Base-by-base conservation (phyloP, 2,888 invertebrate genomes). In the Clitarchus hookeri region DNA sequence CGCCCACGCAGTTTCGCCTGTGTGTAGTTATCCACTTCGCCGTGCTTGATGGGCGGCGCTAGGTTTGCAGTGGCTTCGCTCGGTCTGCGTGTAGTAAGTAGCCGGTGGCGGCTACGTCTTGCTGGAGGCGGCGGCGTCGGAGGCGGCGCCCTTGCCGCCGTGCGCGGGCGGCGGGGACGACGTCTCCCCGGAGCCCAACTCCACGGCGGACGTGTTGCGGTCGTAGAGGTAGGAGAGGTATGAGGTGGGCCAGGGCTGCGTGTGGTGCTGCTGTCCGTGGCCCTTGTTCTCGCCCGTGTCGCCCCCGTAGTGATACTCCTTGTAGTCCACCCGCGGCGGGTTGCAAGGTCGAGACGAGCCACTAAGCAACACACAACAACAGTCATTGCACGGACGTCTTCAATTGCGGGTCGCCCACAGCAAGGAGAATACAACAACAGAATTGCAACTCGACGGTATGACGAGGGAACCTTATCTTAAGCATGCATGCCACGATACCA, bases 141-240 rank as follows among this genome's bases (percentile, higher is more conserved):
- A 23, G 8, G 65, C 8, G 65, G 19, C 65, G 65, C n/a, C 65
- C 65, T 65, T 65, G 12, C 65, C 65, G 23, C 65, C 65, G n/a
- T 19, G 8, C 16, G 82, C 16, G 36, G 82, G 19, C 36, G 82
- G 16, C 36, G 12, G 36, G 11, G 82, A 27, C 27, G 82, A 82
- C 27, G 82, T 19, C 27, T 27, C 82, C 19, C 36, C 27, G 9
- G 16, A 13, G 13, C 82, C 82, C 82, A 82, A 12, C 13, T 27
- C 27, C 6, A 6, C 36, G 19, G 27, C 19, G 36, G 82, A 82
- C 27, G 82, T 82, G 82, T 82, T 82, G 36, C 82, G 27, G 82
- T 82, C 82, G 82, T 82, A 82, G 25, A 82, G 82, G 82, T 82
- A 82, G 44, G 82, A 82, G 25, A 82, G 82, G 82, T 82, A 82